Evolutionary conservation across 2,797 vertebrate genomes (phyloP).

Genomic region (Scolopax rusticola): DNA sequence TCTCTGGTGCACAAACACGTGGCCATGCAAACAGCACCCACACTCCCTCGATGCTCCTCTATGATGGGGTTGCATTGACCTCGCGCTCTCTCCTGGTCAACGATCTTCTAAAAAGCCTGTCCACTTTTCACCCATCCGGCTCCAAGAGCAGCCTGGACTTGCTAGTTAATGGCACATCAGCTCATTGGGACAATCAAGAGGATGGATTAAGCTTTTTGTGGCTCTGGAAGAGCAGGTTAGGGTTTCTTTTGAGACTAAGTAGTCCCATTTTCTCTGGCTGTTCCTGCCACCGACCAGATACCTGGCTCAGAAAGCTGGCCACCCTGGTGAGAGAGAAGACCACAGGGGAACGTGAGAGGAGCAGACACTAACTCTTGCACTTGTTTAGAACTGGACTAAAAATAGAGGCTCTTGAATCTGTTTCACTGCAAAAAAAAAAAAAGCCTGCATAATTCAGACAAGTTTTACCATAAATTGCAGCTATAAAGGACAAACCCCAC

Average conservation of each 20-base stretch:
- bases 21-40: accelerated
- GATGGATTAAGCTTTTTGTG: neutral
- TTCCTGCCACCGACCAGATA: neutral
- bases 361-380: neutral
- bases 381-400: constrained; percentile 46
- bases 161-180: neutral
- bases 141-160: neutral
- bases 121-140: accelerated
- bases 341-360: neutral
- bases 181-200: neutral
- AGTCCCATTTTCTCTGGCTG: neutral
- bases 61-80: accelerated
- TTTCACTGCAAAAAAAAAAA: neutral
- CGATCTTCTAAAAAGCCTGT: too few species aligned
- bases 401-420: constrained; percentile 24
- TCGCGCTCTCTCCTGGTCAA: neutral
- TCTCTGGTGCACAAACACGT: accelerated
- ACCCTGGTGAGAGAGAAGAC: neutral
- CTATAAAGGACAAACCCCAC: neutral
- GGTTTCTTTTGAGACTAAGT: neutral
- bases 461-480: constrained; percentile 33
- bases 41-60: accelerated
- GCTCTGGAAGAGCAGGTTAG: neutral
- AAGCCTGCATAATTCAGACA: constrained; percentile 6
- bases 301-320: neutral